Percentiles rank a stretch among this genome's conserved stretches.
Evolutionary conservation across 1,140 invertebrate genomes (phyloP).

Genomic region (Anastrepha obliqua): DNA sequence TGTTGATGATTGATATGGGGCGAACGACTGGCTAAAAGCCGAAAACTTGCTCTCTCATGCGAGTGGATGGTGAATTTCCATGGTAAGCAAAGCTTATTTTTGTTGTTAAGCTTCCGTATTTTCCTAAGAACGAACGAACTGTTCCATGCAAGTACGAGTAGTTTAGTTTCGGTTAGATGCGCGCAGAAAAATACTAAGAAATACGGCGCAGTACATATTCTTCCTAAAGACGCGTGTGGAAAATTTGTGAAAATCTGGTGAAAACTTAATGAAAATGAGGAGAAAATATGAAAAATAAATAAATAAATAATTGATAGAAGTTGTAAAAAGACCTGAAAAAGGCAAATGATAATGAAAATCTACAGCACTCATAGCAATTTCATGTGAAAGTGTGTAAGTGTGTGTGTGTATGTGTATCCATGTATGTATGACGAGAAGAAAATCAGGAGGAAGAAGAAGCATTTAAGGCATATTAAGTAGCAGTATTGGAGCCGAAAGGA

Average conservation of each 20-base stretch:
- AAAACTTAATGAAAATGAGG: conserved; percentile 23
- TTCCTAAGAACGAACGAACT: conserved; percentile 27
- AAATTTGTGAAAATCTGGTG: conserved; percentile 9
- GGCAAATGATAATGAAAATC: conserved; percentile 8
- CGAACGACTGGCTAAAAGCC: neutral
- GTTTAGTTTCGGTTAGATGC: conserved; percentile 48
- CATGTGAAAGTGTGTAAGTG: conserved; percentile 23
- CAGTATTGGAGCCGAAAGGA: conserved; percentile 43
- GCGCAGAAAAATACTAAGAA: conserved; percentile 44
- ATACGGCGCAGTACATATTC: conserved; percentile 35
- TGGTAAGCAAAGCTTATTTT: conserved; percentile 1
- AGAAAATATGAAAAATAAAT: neutral
- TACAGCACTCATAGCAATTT: conserved; percentile 8
- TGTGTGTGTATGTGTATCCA: neutral
- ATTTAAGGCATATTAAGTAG: conserved; percentile 7
- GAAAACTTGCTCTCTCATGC: neutral
- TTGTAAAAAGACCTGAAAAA: neutral
- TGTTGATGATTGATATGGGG: neutral
- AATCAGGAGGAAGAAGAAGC: conserved; percentile 40
- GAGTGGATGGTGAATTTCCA: conserved; percentile 26
- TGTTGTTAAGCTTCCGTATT: conserved; percentile 41
- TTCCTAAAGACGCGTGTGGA: conserved; percentile 26
- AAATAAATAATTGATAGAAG: neutral
- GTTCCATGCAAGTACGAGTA: conserved; percentile 35
- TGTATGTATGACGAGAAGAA: conserved; percentile 9